These are phyloP conservation scores for Clinocottus analis DNA, from an alignment of 2,113 vertebrate species.

Conservation along the genomic window DNA sequence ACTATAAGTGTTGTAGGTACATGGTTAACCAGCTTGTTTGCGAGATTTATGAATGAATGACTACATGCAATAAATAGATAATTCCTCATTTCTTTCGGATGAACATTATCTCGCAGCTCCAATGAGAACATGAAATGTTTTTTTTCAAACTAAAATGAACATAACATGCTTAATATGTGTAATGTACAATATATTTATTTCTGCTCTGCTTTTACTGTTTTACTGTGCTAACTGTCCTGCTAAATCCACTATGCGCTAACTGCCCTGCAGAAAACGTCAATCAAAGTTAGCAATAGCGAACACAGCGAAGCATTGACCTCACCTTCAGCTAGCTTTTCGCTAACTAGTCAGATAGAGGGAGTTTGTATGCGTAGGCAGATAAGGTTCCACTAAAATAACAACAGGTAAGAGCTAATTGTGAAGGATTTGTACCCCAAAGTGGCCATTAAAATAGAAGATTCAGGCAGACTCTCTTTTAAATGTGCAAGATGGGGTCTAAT, in stretches of 20 bases:
- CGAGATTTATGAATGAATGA: not conserved
- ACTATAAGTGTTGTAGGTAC: not conserved
- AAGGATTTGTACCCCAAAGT: not conserved
- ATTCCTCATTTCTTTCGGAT: no score
- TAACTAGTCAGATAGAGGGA: not conserved
- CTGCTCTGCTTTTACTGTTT: not conserved
- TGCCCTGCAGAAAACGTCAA: no score
- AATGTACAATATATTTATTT: not conserved
- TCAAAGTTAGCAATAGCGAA: not conserved
- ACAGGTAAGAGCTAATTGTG: no score
- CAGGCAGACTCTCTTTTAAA: not conserved
- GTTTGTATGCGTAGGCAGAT: not conserved
- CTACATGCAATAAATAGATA: not conserved
- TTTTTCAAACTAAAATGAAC: not conserved
- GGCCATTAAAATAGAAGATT: not conserved
- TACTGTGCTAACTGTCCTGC: no score
- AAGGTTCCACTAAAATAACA: not conserved
- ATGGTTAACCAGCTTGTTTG: not conserved
- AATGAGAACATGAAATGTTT: not conserved
- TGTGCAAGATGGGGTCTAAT: not conserved
- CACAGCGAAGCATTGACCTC: not conserved
- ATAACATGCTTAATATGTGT: not conserved
- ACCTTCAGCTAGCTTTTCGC: not conserved
- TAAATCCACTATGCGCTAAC: no score
- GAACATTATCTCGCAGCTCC: not conserved